Conservation (phyloP, 2,888 invertebrate genomes). For the Dynastes maya region DNA sequence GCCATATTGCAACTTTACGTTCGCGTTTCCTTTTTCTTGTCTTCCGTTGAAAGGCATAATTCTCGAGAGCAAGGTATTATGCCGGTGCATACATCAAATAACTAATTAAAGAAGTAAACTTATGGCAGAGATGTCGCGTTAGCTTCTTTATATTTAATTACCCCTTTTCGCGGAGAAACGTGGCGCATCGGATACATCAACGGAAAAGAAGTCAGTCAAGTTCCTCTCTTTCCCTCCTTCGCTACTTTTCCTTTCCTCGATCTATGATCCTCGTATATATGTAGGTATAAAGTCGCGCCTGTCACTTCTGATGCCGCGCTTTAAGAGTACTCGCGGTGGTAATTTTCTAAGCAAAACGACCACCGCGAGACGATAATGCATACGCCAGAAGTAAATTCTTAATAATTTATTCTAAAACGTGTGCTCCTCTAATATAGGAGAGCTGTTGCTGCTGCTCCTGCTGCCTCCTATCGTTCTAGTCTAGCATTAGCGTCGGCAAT, state of each 20-base stretch:
- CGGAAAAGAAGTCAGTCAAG: neutral
- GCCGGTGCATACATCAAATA: constrained; percentile 28
- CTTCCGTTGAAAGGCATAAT: constrained; percentile 5
- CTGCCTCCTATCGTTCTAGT: neutral
- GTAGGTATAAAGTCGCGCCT: neutral
- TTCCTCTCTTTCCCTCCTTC: neutral
- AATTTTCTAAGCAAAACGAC: constrained; percentile 46
- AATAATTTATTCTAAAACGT: constrained; percentile 46
- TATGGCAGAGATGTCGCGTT: constrained; percentile 20
- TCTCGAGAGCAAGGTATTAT: constrained; percentile 15
- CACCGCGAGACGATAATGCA: constrained; percentile 41
- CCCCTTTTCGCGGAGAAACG: constrained; percentile 10
- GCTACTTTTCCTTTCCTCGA: neutral
- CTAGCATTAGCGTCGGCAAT: constrained; percentile 35
- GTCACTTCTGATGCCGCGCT: neutral
- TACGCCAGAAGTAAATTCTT: too few species aligned
- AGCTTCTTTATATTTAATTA: constrained; percentile 39
- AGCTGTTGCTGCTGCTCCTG: constrained; percentile 8
- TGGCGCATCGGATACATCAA: constrained; percentile 6
- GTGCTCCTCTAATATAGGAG: constrained; percentile 23
- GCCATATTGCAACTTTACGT: neutral
- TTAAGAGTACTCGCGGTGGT: constrained; percentile 28
- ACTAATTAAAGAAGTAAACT: constrained; percentile 36
- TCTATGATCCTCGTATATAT: too few species aligned
- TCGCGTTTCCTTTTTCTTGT: too few species aligned